Evolutionary conservation across 2,888 invertebrate genomes (phyloP), one percentile per base, ranked within the genome.

Genomic region (Gymnosoma rotundatum): DNA sequence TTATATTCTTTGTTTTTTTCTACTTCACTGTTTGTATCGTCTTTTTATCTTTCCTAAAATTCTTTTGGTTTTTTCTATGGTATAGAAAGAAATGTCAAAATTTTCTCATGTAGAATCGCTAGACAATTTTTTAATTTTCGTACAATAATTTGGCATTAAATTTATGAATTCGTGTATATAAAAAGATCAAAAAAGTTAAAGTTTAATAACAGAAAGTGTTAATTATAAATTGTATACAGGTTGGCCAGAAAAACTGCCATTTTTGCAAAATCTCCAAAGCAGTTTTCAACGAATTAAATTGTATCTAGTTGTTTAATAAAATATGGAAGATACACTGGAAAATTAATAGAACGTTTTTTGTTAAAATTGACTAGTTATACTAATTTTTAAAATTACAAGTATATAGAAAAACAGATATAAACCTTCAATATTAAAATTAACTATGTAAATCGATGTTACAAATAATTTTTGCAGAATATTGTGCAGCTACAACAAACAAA

Each of bases 21-120:
- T 54, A n/a, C 54, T 72, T 50, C 38, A 64, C 66, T 20, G 63
- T 67, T 83, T 16, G 38, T 83, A 83, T 83, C 73, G 72, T 82
- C 25, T 64, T 67, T 80, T 82, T 82, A 82, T 82, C 82, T 66
- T 82, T 76, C 72, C 52, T 64, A 81, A 81, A 64, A 81, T 75
- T 76, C 58, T 81, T 20, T 50, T 16, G 25, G 48, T 58, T 56
- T 67, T 73, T 56, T 16, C 56, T 42, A 64, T 58, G 9, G 12
- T 14, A 67, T n/a, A 66, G 42, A 56, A 78, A 50, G 42, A 50
- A 78, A 56, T 73, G 73, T 73, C 73, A 78, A 83, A 75, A 69
- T 25, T 74, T 78, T 83, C 42, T 63, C 21, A 52, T 20, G 20
- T 63, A 58, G 42, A 20, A 78, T 45, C 5, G 60, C 12, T 58